Conservation (phyloP, 2,888 invertebrate genomes). For the Frankliniella fusca region DNA sequence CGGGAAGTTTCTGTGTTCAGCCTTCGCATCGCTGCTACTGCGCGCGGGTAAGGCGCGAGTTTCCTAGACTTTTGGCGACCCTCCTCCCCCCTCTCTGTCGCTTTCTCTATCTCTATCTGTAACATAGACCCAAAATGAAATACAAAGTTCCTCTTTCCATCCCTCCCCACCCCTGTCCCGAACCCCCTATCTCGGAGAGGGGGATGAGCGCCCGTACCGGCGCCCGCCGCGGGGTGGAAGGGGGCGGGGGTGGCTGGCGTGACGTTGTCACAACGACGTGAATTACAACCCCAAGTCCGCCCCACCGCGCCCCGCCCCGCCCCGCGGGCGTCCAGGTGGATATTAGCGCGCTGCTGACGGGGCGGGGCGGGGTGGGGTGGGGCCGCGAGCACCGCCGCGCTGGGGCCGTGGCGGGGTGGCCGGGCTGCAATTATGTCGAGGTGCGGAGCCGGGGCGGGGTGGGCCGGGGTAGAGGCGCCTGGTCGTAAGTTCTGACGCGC, state of each 20-base stretch:
- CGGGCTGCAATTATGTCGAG: background rate
- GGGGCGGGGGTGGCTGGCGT: background rate
- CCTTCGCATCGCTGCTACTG: too few species aligned
- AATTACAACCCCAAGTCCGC: background rate
- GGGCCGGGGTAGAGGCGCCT: background rate
- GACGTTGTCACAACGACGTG: conserved; percentile 24
- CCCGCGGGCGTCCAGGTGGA: conserved; percentile 9
- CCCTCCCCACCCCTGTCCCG: background rate
- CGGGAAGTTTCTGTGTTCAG: too few species aligned
- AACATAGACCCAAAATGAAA: too few species aligned
- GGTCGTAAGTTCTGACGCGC: conserved; percentile 5
- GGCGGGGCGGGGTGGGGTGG: background rate
- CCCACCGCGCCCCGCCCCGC: background rate
- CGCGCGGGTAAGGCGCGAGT: too few species aligned
- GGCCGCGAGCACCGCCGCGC: background rate
- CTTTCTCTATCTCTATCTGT: too few species aligned
- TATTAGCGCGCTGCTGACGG: conserved; percentile 6
- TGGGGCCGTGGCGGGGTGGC: background rate
- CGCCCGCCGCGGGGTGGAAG: background rate
- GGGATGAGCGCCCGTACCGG: background rate
- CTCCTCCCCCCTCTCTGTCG: too few species aligned
- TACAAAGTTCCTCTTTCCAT: too few species aligned
- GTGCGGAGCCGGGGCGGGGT: background rate
- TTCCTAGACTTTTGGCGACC: too few species aligned
- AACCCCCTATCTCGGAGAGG: background rate